Base-by-base conservation (phyloP, 2,113 vertebrate genomes). In the Mystacornis crossleyi region DNA sequence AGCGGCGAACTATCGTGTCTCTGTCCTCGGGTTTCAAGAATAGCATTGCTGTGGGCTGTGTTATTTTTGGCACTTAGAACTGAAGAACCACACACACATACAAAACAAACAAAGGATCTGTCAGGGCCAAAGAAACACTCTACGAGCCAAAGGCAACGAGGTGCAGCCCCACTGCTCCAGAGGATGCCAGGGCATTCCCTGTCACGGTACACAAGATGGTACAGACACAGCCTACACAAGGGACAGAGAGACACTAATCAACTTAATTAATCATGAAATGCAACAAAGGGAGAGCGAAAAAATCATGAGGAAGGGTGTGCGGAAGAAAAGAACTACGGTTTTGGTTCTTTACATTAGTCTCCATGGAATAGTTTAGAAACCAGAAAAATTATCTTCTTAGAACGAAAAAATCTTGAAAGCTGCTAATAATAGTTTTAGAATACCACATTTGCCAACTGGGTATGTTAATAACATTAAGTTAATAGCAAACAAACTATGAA, bases 1-100 rank as follows among this genome's bases (percentile, higher is more conserved):
- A 0, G 24, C 8, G 18, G 80, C 62, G 15, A 93, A 73, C 54
- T 12, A 61, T 11, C 36, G 8, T 42, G 75, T 36, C 75, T 88
- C 75, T 29, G 12, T 81, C 88, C 83, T 40, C 86, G 47, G 13
- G 66, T 77, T 96, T 82, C 94, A 65, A 65, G 94, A 94, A 92
- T 7, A 96, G 90, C 79, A 47, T 28, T 57, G 86, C 79, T 86
- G 88, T 92, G 94, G 88, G 92, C 82, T 93, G 88, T 45, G 83
- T 82, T 96, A 92, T 77, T 95, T 95, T 86, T 93, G 92, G 92
- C 12, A 0, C 86, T 66, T 38, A 47, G 58, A 86, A 90, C 62
- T 72, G 70, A 95, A 57, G 90, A 95, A 78, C 79, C 86, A 92
- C 90, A 96, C 77, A 64, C 88, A 78, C 58, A 48, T 29, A 65